Evolutionary conservation across 2,113 vertebrate genomes (phyloP), one percentile per base, ranked within the genome.

Genomic region (Thymallus thymallus): DNA sequence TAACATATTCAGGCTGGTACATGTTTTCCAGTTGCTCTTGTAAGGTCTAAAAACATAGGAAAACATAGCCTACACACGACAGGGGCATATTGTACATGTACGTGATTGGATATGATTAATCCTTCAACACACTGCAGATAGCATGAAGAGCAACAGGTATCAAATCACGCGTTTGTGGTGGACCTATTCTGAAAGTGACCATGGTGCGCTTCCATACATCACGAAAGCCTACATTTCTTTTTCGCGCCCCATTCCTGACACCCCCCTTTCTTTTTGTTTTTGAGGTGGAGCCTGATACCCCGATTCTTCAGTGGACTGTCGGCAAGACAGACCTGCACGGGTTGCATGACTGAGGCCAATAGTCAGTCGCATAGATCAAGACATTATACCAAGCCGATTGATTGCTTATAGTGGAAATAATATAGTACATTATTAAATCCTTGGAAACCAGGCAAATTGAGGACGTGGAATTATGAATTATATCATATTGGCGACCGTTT

Each of bases 221-320:
- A 41, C 35, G 35, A 41, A 41, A 41, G 35, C 9, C 35, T 41
- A 55, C 51, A 18, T 20, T 74, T 35, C 26, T 72, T 56, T 80
- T 69, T 30, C 69, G 68, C 78, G 63, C 70, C 74, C 62, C 46
- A 60, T 16, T 35, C 66, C 26, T 1, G 76, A 32, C 81, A 51
- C 82, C 78, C 76, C 74, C 71, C 20, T 58, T 61, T 60, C 76
- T 56, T 74, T 70, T 78, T 83, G 71, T 85, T 84, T 88, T 84
- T 84, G 83, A 91, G 90, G 90, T 90, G 90, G 89, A 91, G 90
- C 86, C 78, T 85, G 88, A 82, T 26, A 79, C 76, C 81, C 85
- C 79, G 82, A 85, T 86, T 81, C 81, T 80, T 71, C 80, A 55
- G 80, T 72, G 76, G 76, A 71, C 61, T 69, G 70, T 76, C 77